A percentile compares a stretch with the other conserved stretches of the same genome.
Conservation (phyloP, 2,797 vertebrate genomes). For the Coreius guichenoti region DNA sequence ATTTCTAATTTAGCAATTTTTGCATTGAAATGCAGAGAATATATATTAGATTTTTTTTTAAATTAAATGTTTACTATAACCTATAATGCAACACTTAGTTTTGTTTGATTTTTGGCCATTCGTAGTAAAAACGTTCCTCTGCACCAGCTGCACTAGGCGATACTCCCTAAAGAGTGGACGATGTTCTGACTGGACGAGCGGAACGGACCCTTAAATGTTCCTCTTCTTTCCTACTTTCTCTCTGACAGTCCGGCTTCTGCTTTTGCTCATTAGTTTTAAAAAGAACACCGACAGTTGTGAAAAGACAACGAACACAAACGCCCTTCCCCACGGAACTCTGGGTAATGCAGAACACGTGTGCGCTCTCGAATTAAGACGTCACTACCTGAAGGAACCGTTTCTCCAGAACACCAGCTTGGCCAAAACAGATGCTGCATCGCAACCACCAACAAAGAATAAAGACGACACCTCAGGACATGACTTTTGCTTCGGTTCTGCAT, state of each 20-base stretch:
- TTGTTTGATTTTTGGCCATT: not conserved
- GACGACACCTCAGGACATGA: conserved; percentile 59
- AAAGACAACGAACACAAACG: conserved; percentile 47
- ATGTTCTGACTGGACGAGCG: not conserved
- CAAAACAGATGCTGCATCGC: conserved; percentile 60
- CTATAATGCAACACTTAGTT: not conserved
- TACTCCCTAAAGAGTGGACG: not conserved
- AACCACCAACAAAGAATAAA: conserved; percentile 37
- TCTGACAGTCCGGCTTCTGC: conserved; percentile 44
- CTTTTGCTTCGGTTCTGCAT: conserved; percentile 35
- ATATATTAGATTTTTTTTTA: no score
- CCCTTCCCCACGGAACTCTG: conserved; percentile 47
- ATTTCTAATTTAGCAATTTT: not conserved
- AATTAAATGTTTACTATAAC: not conserved
- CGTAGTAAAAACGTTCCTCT: not conserved
- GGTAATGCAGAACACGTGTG: conserved; percentile 26
- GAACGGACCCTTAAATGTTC: not conserved
- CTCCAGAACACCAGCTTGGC: conserved; percentile 60
- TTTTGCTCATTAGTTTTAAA: conserved; percentile 36
- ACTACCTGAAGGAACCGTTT: conserved; percentile 9
- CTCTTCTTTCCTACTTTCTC: conserved; percentile 5
- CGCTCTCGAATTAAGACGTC: not conserved
- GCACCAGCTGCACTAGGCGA: not conserved
- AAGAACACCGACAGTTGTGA: conserved; percentile 33
- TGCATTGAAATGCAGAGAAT: not conserved